Percentiles rank a stretch among this genome's conserved stretches.
Conservation (phyloP, 1,140 invertebrate genomes). For the Gonioctena quinquepunctata region DNA sequence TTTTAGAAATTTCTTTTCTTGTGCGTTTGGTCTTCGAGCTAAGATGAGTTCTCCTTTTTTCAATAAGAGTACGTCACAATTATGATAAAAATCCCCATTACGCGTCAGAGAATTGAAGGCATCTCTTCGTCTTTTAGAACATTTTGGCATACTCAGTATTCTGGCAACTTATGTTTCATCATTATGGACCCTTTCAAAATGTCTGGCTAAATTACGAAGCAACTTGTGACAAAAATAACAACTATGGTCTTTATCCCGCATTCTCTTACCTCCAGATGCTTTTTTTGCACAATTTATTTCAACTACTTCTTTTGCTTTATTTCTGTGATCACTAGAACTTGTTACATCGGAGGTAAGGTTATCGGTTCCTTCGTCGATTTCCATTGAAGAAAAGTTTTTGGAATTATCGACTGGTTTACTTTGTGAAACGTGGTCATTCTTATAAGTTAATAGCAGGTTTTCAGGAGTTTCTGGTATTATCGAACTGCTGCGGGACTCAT, state of each 20-base stretch:
- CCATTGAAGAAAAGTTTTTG: not conserved
- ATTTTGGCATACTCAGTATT: conserved; percentile 7
- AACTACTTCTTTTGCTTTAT: not conserved
- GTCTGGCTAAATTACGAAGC: not conserved
- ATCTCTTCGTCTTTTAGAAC: conserved; percentile 10
- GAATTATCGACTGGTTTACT: not conserved
- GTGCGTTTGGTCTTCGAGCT: not conserved
- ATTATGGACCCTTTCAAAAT: conserved; percentile 9
- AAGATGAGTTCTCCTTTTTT: conserved; percentile 11
- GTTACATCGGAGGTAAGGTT: conserved; percentile 3
- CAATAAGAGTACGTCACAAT: conserved; percentile 11
- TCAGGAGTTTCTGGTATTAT: conserved; percentile 9
- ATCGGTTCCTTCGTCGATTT: not conserved
- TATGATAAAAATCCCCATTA: conserved; percentile 17
- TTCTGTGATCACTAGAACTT: not conserved
- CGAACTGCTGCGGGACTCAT: conserved; percentile 9
- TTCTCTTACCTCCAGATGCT: conserved; percentile 9
- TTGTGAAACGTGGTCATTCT: not conserved
- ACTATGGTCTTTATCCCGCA: conserved; percentile 14
- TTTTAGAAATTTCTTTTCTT: conserved; percentile 1
- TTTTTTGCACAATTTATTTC: conserved; percentile 14
- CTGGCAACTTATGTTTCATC: conserved; percentile 17
- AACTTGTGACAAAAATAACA: conserved; percentile 23
- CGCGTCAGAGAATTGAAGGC: conserved; percentile 2
- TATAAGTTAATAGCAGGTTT: conserved; percentile 1